Base-by-base conservation (phyloP, 2,888 invertebrate genomes). In the Polydrusus cervinus region DNA sequence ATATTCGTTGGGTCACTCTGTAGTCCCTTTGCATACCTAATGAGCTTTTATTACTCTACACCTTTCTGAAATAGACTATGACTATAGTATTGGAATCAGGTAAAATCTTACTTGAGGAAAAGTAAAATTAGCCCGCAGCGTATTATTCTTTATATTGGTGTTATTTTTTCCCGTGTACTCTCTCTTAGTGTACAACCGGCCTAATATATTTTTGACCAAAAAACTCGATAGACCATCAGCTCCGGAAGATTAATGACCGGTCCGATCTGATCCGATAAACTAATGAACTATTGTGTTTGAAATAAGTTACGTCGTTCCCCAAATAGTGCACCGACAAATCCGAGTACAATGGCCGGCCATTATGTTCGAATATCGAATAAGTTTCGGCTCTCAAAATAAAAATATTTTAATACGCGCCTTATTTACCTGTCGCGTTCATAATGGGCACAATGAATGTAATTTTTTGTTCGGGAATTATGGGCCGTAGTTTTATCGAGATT, bases 211-310 rank as follows among this genome's bases (percentile, higher is more conserved):
- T 40, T 25, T 51, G 10, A 53, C 49, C 53, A 30, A 61, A 43
- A 18, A 40, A 38, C 25, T 40, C 61, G 20, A 13, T 61, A 70
- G 65, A 74, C 74, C 74, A 71, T 71, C 77, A 71, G 64, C 64
- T 53, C 13, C 38, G 38, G 51, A 85, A 85, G 87, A 87, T 87
- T 86, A 87, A 87, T 87, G 87, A 86, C 84, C 82, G 81, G 81
- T 80, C 82, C 85, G 87, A 87, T 87, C 86, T 86, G 86, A 87
- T 87, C 86, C 86, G 87, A 87, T 87, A 87, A 87, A 87, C 86
- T 87, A 87, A 87, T 87, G 87, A 87, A 87, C 84, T 87, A 87
- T 87, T 87, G 87, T 87, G 86, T 79, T 73, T 66, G 74, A 66
- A 74, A 74, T 74, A 74, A 74, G 64, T 55, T 74, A 51, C 49